Evolutionary conservation across 2,113 vertebrate species (phyloP).

Genomic region (Apteryx owenii): DNA sequence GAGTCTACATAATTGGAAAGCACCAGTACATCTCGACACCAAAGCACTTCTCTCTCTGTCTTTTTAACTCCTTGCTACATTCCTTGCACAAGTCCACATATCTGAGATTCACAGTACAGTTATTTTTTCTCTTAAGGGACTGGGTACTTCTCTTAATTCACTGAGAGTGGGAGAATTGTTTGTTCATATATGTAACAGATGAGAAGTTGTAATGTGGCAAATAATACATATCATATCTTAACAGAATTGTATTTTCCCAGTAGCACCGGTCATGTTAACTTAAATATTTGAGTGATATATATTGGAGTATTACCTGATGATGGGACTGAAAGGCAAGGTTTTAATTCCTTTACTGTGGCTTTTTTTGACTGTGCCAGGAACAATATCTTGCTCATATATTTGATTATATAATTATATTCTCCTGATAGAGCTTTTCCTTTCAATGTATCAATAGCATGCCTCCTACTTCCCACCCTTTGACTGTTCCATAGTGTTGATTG

Average conservation of each 20-base stretch:
- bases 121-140: background rate
- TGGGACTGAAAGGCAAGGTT: background rate
- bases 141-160: background rate
- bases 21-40: background rate
- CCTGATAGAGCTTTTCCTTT: slow-evolving; percentile 17
- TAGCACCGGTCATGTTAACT: background rate
- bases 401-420: slow-evolving; percentile 3
- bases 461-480: background rate
- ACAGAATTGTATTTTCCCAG: background rate
- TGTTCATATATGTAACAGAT: background rate
- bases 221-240: background rate
- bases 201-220: background rate
- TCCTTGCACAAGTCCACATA: background rate
- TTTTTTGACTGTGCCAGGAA: background rate
- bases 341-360: background rate
- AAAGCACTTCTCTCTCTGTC: background rate
- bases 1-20: background rate
- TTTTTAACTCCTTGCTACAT: background rate
- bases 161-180: background rate
- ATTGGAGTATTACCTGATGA: background rate
- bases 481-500: background rate
- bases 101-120: background rate
- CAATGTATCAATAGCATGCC: background rate
- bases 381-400: background rate
- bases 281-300: background rate